Evolutionary conservation across 1,140 invertebrate genomes (phyloP).

Genomic region (Paraescarpia echinospica): DNA sequence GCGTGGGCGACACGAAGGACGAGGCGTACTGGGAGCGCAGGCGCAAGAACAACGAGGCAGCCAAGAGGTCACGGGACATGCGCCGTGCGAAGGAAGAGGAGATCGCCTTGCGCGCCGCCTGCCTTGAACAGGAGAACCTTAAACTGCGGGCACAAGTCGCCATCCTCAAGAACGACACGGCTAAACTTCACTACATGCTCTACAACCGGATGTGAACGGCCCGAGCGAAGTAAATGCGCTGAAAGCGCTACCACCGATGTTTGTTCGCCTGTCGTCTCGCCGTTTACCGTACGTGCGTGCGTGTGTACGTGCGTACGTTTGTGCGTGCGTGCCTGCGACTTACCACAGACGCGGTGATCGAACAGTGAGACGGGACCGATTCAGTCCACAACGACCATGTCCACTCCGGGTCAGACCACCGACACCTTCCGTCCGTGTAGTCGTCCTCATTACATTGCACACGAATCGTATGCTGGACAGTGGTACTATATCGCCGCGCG

Average conservation of each 20-base stretch:
- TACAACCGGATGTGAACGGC: slow-evolving; percentile 30
- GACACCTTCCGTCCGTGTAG: not conserved
- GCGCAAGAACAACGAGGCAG: slow-evolving; percentile 59
- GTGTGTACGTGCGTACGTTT: slow-evolving; percentile 9
- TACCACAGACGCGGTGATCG: not conserved
- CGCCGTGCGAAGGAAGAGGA: slow-evolving; percentile 57
- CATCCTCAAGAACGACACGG: slow-evolving; percentile 65
- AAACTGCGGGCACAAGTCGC: slow-evolving; percentile 63
- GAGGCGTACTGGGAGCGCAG: slow-evolving; percentile 58
- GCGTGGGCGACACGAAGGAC: slow-evolving; percentile 43
- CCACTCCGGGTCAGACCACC: not conserved
- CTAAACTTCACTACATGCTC: slow-evolving; percentile 51
- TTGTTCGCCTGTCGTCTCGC: not conserved
- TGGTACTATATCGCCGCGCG: not conserved
- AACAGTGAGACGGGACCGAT: not conserved
- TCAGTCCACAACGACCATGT: not conserved
- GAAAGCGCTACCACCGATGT: not conserved
- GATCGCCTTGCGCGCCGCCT: slow-evolving; percentile 52
- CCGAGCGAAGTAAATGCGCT: slow-evolving; percentile 61
- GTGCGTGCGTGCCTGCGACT: not conserved
- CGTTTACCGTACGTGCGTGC: slow-evolving; percentile 6
- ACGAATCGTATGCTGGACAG: not conserved
- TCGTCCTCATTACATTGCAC: not conserved
- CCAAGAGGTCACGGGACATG: slow-evolving; percentile 56
- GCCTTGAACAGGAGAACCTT: slow-evolving; percentile 58